Percentiles rank a stretch among this genome's conserved stretches.
These are phyloP conservation scores for Tenthredo amoena DNA, from an alignment of 2,888 invertebrate genomes.

Conservation along the genomic window DNA sequence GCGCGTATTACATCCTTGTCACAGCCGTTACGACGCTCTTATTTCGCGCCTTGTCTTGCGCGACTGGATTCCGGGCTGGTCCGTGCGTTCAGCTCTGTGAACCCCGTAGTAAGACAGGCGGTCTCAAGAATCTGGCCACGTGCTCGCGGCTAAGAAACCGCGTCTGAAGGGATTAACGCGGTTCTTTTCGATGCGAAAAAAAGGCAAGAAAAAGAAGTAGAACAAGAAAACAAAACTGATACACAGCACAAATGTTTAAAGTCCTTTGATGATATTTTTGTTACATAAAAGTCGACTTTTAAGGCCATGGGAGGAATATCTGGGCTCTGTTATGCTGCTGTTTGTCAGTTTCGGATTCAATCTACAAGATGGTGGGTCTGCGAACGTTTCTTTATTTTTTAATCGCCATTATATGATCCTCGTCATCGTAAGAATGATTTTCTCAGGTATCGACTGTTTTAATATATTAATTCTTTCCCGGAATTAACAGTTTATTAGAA, in stretches of 20 bases:
- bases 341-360: not conserved
- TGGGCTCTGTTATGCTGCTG: not conserved
- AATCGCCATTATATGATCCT: not conserved
- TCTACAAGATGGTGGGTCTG: not conserved
- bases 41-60: conserved; percentile 50
- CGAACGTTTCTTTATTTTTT: not conserved
- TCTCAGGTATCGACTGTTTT: not conserved
- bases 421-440: not conserved
- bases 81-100: conserved; percentile 26
- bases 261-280: not conserved
- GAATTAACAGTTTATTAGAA: not conserved
- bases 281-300: not conserved
- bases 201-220: not conserved
- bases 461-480: not conserved
- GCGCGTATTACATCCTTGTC: conserved; percentile 26
- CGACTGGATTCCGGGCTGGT: conserved; percentile 29
- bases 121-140: conserved; percentile 47
- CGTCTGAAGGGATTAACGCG: not conserved
- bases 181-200: not conserved
- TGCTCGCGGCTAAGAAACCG: conserved; percentile 29
- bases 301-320: not conserved
- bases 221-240: not conserved
- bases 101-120: conserved; percentile 52
- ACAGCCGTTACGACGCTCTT: not conserved
- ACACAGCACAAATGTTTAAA: not conserved